phyloP scores from a whole-genome alignment of 2,888 invertebrate genomes.

The Archips xylosteana region DNA sequence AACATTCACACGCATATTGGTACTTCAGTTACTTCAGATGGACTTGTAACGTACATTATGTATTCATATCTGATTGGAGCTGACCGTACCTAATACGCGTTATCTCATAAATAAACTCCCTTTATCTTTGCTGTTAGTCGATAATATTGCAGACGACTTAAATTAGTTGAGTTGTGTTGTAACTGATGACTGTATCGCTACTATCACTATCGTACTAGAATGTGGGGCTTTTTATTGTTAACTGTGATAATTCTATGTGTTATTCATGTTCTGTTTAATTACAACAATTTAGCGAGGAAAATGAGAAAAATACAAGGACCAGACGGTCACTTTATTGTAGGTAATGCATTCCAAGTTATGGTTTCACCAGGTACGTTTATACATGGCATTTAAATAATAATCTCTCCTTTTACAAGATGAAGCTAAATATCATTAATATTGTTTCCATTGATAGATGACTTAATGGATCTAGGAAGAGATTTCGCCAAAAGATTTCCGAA shows the following conservation, averaged over 20 bases:
- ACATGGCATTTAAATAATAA: neutral
- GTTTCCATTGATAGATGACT: conserved; percentile 18
- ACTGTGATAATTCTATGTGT: conserved; percentile 25
- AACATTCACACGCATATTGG: too few species aligned
- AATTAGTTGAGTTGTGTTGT: neutral
- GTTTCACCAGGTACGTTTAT: conserved; percentile 38
- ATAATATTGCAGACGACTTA: neutral
- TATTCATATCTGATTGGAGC: too few species aligned
- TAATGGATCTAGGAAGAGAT: conserved; percentile 27
- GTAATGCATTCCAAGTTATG: conserved; percentile 35
- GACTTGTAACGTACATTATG: too few species aligned
- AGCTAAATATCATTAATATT: neutral
- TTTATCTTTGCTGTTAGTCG: neutral
- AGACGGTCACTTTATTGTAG: conserved; percentile 32
- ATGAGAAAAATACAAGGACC: conserved; percentile 43
- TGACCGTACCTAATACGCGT: neutral
- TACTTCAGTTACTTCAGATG: too few species aligned
- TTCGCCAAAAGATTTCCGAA: conserved; percentile 20
- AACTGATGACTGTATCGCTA: neutral
- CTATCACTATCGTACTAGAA: neutral
- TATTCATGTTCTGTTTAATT: conserved; percentile 33
- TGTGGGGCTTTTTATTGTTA: conserved; percentile 31
- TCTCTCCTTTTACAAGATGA: neutral
- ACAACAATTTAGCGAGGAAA: conserved; percentile 30
- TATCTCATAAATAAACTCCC: neutral